phyloP scores from a whole-genome alignment of 2,113 vertebrate species.

The Lamprotornis superbus region DNA sequence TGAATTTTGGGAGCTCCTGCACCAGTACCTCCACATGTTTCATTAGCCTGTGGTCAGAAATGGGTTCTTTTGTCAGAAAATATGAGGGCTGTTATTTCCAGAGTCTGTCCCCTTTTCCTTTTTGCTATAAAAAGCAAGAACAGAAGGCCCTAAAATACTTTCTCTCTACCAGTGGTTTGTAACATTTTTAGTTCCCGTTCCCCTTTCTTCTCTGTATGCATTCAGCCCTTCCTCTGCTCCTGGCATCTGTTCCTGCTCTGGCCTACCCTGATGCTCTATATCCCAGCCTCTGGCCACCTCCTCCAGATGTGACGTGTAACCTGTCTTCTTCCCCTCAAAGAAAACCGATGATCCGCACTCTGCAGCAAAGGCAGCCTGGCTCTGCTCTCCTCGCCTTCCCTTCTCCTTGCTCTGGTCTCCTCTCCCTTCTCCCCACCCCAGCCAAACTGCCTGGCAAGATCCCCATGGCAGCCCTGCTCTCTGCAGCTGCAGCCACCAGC shows the following conservation, averaged over 20 bases:
- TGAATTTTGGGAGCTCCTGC: not conserved
- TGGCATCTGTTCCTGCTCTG: not conserved
- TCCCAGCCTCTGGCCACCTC: not conserved
- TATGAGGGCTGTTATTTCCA: not conserved
- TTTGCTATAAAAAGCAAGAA: conserved; percentile 24
- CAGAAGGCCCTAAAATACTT: not conserved
- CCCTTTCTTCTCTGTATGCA: not conserved
- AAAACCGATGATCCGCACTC: not conserved
- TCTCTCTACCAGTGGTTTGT: not conserved
- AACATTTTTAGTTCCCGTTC: not conserved
- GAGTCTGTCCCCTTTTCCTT: not conserved
- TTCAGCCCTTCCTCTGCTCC: not conserved
- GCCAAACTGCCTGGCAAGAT: not conserved
- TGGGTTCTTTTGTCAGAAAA: not conserved
- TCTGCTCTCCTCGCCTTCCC: not conserved
- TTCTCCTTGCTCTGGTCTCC: not conserved
- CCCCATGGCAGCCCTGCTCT: accelerated
- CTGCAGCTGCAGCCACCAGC: not conserved
- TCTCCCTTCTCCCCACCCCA: not conserved
- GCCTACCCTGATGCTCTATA: not conserved
- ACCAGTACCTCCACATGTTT: not conserved
- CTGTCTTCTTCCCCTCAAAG: not conserved
- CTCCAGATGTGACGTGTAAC: not conserved
- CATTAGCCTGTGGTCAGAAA: not conserved
- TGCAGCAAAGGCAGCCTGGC: not conserved